Conservation (phyloP, 2,797 vertebrate species). For the Paedocypris micromegethes region DNA sequence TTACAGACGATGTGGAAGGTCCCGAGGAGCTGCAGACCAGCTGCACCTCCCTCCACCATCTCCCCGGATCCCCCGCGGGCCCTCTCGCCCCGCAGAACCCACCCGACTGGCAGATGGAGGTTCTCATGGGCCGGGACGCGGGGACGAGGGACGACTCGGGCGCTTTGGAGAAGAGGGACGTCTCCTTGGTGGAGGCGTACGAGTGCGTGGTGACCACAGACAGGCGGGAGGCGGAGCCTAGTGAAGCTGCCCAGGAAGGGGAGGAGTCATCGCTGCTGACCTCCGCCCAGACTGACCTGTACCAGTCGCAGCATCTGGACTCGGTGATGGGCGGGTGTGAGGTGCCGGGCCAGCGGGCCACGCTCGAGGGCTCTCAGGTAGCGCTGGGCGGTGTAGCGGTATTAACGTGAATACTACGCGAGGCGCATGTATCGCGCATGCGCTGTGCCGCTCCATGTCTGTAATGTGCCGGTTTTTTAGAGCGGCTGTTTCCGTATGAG, state of each 20-base stretch:
- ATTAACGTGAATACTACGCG: too few species aligned
- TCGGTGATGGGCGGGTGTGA: slow-evolving; percentile 72
- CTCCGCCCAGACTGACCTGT: slow-evolving; percentile 62
- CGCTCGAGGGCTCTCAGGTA: slow-evolving; percentile 80
- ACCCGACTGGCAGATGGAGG: slow-evolving; percentile 65
- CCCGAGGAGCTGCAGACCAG: slow-evolving; percentile 26
- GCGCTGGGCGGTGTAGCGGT: too few species aligned
- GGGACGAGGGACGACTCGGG: slow-evolving; percentile 45
- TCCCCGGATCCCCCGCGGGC: slow-evolving; percentile 41
- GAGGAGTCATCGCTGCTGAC: slow-evolving; percentile 21
- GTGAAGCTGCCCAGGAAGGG: slow-evolving; percentile 48
- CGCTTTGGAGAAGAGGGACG: slow-evolving; percentile 6
- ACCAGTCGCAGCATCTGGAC: slow-evolving; percentile 72
- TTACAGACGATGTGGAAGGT: too few species aligned
- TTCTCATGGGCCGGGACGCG: slow-evolving; percentile 51
- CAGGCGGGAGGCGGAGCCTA: slow-evolving; percentile 38
- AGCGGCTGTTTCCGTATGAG: too few species aligned
- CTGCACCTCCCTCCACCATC: slow-evolving; percentile 38
- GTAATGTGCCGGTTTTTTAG: too few species aligned
- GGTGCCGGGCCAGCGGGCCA: slow-evolving; percentile 65
- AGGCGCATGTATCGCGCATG: too few species aligned
- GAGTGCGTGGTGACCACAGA: slow-evolving; percentile 57
- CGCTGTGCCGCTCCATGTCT: too few species aligned
- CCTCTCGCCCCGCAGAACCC: slow-evolving; percentile 37
- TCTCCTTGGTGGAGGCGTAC: slow-evolving; percentile 41